Evolutionary conservation across 30 jellyfish, hydroid and myxozoan genomes (phyloP).

Genomic region (Rhopilema esculentum): DNA sequence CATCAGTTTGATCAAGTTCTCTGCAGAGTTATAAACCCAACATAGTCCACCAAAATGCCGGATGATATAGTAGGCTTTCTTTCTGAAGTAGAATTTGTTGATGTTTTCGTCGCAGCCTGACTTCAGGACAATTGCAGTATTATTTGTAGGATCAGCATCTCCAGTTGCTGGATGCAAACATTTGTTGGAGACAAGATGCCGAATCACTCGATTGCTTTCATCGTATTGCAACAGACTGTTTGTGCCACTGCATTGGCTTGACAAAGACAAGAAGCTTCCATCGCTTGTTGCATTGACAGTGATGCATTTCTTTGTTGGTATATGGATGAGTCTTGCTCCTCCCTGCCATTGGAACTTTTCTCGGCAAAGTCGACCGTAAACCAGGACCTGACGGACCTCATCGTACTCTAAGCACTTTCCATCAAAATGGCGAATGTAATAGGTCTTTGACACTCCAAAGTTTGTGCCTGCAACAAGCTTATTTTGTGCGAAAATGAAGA

Average conservation of each 20-base stretch:
- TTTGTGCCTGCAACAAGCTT: neutral
- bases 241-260: constrained; percentile 37
- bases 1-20: neutral
- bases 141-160: neutral
- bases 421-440: constrained; percentile 26
- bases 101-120: neutral
- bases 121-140: constrained; percentile 1
- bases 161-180: constrained; percentile 28
- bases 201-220: constrained; percentile 4
- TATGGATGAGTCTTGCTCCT: constrained; percentile 44
- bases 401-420: constrained; percentile 43
- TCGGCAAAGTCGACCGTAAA: constrained; percentile 34
- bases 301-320: constrained; percentile 40
- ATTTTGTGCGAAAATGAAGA: neutral
- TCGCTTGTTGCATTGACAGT: constrained; percentile 20
- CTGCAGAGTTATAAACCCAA: constrained; percentile 11
- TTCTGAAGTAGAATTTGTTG: constrained; percentile 21
- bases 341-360: constrained; percentile 51
- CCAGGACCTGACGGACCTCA: constrained; percentile 36
- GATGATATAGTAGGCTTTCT: constrained; percentile 28
- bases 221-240: constrained; percentile 49
- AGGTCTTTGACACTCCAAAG: neutral
- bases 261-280: constrained; percentile 21
- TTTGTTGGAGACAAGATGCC: constrained; percentile 40
- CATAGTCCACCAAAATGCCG: constrained; percentile 43